Evolutionary conservation across 2,797 vertebrate genomes (phyloP), one percentile per base, ranked within the genome.

Genomic region (Neosalanx taihuensis): DNA sequence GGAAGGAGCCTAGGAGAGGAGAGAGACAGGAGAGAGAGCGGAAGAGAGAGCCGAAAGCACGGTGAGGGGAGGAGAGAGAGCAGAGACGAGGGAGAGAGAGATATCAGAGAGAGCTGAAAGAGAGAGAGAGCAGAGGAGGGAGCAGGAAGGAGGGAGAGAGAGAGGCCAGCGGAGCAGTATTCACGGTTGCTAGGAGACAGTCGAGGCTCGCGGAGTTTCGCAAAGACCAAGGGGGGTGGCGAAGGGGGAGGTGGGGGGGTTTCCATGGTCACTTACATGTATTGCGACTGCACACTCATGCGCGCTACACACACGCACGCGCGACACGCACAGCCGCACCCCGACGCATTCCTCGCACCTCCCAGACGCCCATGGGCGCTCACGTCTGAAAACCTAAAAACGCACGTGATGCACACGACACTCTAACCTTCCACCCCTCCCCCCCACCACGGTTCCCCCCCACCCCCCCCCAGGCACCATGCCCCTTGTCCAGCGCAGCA

Each of bases 401-500:
- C 7, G 12, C 37, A 41, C 37, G 12, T 7, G 6, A 41, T 41
- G 12, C 37, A 41, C 37, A 41, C 41, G 10, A 46, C 41, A 13
- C 41, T 46, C 37, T n/a, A 9, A 30, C 20, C 46, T 33, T 33
- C 30, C 46, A 12, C 3, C 18, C 1, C 41, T 66, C 64, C 4
- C 63, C 23, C 20, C 23, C 23, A 26, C 23, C 23, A 26, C 23
- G 1, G 1, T 1, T 1, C 18, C 1, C 23, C 51, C 64, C 4
- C 63, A 15, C 20, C 15, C 23, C 20, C 23, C 60, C 15, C 6
- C 64, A 74, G 66, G 18, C 35, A 59, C 49, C 81, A 95, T 95
- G 94, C 93, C 94, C 0, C 85, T 94, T 81, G 92, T 94, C 69
- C 93, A 94, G 83, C 87, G 93, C 79, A 92, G 89, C 41, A 94